Evolutionary conservation across 2,113 vertebrate genomes (phyloP), one percentile per base, ranked within the genome.

Genomic region (Cnemophilus loriae): DNA sequence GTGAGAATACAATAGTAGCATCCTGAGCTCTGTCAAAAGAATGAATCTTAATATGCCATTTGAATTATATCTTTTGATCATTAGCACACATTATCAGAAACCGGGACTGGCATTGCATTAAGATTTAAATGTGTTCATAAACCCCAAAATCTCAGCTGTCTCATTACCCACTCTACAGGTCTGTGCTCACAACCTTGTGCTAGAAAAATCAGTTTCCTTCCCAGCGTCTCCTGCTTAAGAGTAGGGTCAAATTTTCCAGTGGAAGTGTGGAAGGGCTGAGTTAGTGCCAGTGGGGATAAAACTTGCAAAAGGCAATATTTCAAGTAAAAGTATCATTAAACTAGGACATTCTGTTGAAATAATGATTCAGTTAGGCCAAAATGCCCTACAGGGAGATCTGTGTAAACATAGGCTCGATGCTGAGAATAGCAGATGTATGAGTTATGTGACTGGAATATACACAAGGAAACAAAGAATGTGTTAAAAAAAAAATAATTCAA

Each of bases 291-390:
- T 12, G 57, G 57, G 50, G 22, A 83, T 46, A 73, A 89, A 84
- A 87, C 81, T 93, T 96, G 37, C 50, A 93, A 65, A 96, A 90
- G 52, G 20, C 79, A 92, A 56, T 81, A 90, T 93, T 96, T 94
- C 75, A 84, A 93, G 87, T 71, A 90, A 86, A 41, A 73, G 30
- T 86, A 32, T 94, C 82, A 81, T 83, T 96, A 88, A 95, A 77
- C 55, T 56, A 67, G 85, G 90, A 77, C 79, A 65, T 80, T 70
- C 35, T 78, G 87, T 84, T 88, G 85, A 95, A 92, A 89, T 92
- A 95, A 95, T 9, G 39, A 94, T 86, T 87, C 76, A 52, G 59
- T 93, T 94, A 92, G 82, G 68, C 82, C 75, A 91, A 93, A 96
- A 95, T 91, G 67, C 71, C 95, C 92, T 96, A 44, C 78, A 84